Evolutionary conservation across 2,888 invertebrate species (phyloP), one percentile per base, ranked within the genome.

Genomic region (Nycteola revayana): DNA sequence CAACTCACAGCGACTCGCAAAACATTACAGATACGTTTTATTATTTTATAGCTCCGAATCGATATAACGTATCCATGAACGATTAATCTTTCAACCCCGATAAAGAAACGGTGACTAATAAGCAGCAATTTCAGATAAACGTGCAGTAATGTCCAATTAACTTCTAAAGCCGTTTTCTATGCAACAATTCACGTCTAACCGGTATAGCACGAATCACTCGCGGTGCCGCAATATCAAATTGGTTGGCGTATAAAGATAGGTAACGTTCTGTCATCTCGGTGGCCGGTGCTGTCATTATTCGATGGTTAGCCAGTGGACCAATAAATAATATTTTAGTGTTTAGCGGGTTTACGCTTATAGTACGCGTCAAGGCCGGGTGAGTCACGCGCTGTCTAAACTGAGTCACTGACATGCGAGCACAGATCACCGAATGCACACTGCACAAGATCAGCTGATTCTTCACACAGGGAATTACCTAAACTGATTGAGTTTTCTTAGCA

Each of bases 1-100:
- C 82, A 71, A 69, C 81, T 75, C 77, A 74, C 75, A 66, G 73
- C 71, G 80, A 76, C 76, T 75, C 75, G 76, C 80, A 85, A 83
- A 81, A 82, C 79, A 78, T 75, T 75, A 68, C 75, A 71, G 75
- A 76, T 70, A 70, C 64, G 66, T 75, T 75, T 66, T 44, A 49
- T 58, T 68, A 74, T 69, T 72, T 72, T 73, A 75, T 72, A 69
- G 64, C n/a, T 55, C 61, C 67, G 58, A 60, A 71, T 67, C 49
- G 55, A 66, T 51, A 52, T 41, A 59, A 51, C 33, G 33, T 48
- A 32, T 32, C 37, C 24, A 28, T 10, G 23, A 39, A 25, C 1
- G 23, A 26, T 10, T 24, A 22, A 28, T 35, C 11, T 28, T 28
- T 10, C 28, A 36, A 32, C 25, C 11, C 26, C 10, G 31, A 32